Percentiles rank a stretch among this genome's conserved stretches.
These are phyloP conservation scores for Prosopocoilus inquinatus DNA, from an alignment of 2,888 invertebrate species.

Conservation along the genomic window DNA sequence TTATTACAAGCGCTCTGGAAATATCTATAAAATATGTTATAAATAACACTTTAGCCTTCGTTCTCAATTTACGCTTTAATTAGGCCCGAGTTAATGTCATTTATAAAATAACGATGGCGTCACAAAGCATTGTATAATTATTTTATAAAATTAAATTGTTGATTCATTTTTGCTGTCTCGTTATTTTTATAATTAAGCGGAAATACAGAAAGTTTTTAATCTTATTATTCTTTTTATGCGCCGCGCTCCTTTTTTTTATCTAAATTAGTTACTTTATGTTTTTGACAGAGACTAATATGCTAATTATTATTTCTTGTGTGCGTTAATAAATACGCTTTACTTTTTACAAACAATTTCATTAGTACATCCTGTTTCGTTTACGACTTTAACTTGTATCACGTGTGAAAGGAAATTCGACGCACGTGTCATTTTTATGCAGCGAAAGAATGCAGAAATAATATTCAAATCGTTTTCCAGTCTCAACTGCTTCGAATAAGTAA, in stretches of 20 bases:
- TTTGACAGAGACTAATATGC: conserved; percentile 5
- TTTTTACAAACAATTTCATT: background rate
- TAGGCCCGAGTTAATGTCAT: conserved; percentile 31
- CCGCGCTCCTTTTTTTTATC: background rate
- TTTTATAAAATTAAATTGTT: conserved; percentile 18
- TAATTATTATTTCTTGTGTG: conserved; percentile 5
- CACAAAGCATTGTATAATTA: conserved; percentile 28
- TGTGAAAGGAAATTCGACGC: too few species aligned
- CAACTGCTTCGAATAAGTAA: too few species aligned
- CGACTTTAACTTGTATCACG: too few species aligned
- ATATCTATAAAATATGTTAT: conserved; percentile 34
- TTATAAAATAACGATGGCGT: conserved; percentile 40
- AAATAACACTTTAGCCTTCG: conserved; percentile 40
- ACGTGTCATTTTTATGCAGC: too few species aligned
- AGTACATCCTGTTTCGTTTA: too few species aligned
- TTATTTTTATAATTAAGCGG: conserved; percentile 21
- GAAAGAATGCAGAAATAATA: too few species aligned
- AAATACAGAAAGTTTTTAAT: conserved; percentile 15
- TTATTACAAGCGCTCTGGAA: conserved; percentile 22
- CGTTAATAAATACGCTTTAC: conserved; percentile 8
- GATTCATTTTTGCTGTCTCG: conserved; percentile 14
- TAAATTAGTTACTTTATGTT: background rate
- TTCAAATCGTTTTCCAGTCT: too few species aligned
- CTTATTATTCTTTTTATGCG: background rate
- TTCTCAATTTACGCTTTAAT: conserved; percentile 44